Evolutionary conservation across 2,797 vertebrate species (phyloP), one percentile per base, ranked within the genome.

Genomic region (Percopsis omiscomaycus): DNA sequence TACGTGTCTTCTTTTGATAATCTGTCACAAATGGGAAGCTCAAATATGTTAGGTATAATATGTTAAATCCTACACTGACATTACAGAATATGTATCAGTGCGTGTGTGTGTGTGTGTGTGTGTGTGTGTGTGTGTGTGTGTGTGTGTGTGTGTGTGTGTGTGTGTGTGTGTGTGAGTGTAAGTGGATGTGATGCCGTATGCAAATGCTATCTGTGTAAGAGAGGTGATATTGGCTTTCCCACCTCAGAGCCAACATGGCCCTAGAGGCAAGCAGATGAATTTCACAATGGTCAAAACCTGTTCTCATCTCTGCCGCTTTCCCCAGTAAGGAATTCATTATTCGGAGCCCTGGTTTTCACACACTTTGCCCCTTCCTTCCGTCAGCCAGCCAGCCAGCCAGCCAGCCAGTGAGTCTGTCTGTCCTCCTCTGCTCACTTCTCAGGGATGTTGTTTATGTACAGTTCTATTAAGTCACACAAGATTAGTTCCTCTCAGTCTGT

Each of bases 381-480:
- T 73, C 74, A 77, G 74, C 55, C 78, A 55, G 4, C 12, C 78
- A 78, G 8, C 8, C 32, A 37, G 32, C 8, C 32, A 37, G 32
- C 3, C 51, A 55, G 64, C 74, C 54, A 64, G 64, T 75, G 77
- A 78, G 79, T 70, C 74, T 75, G 74, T 57, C 78, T 53, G 4
- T 13, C 78, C 78, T 65, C 75, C 54, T 22, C 74, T 74, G 45
- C 77, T 89, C 84, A 82, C 88, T 82, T 86, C 84, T 88, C 83
- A 79, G 78, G 67, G 81, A 79, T 64, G 86, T 88, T 91, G 88
- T 91, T 91, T 90, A 86, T 89, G 85, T 92, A 89, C 89, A 91
- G 88, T 91, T 88, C 89, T 88, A 87, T 91, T 90, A 88, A 90
- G 88, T 86, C 83, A 86, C 85, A 77, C 86, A 75, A 87, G 86